These are phyloP conservation scores for Noctua janthe DNA, from an alignment of 2,888 invertebrate species.

Conservation along the genomic window DNA sequence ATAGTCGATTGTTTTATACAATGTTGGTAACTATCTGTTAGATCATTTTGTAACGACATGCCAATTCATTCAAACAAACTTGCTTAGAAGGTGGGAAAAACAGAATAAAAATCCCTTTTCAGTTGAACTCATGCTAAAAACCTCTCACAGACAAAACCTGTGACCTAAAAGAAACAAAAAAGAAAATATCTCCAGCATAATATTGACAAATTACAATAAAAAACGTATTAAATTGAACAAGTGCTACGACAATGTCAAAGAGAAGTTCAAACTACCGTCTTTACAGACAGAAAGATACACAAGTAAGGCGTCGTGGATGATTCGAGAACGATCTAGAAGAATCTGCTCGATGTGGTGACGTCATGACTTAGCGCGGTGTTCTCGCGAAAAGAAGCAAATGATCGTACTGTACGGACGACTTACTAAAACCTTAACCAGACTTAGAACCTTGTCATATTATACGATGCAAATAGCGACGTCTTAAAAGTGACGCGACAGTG, in stretches of 20 bases:
- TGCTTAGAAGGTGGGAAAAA: neutral
- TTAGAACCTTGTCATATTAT: slow-evolving; percentile 14
- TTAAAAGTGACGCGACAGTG: neutral
- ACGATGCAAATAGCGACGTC: neutral
- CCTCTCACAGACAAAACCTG: slow-evolving; percentile 65
- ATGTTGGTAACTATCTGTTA: slow-evolving; percentile 32
- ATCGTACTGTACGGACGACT: slow-evolving; percentile 30
- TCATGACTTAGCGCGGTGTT: slow-evolving; percentile 56
- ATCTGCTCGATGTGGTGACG: slow-evolving; percentile 68
- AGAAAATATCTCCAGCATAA: slow-evolving; percentile 68
- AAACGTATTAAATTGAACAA: slow-evolving; percentile 69
- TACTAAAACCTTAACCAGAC: neutral
- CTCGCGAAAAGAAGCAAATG: slow-evolving; percentile 60
- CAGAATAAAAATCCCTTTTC: slow-evolving; percentile 33
- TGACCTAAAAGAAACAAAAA: slow-evolving; percentile 60
- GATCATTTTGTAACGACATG: slow-evolving; percentile 28
- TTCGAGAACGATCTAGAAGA: slow-evolving; percentile 84
- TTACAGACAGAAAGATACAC: slow-evolving; percentile 89
- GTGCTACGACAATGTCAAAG: slow-evolving; percentile 84
- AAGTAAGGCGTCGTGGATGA: slow-evolving; percentile 89
- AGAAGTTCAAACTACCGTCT: slow-evolving; percentile 85
- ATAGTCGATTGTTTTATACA: slow-evolving; percentile 37
- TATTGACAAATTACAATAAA: slow-evolving; percentile 69
- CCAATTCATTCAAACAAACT: slow-evolving; percentile 26
- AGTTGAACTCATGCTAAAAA: slow-evolving; percentile 48